Base-by-base conservation (phyloP, 2,797 vertebrate genomes). In the Pseudochaenichthys georgianus region DNA sequence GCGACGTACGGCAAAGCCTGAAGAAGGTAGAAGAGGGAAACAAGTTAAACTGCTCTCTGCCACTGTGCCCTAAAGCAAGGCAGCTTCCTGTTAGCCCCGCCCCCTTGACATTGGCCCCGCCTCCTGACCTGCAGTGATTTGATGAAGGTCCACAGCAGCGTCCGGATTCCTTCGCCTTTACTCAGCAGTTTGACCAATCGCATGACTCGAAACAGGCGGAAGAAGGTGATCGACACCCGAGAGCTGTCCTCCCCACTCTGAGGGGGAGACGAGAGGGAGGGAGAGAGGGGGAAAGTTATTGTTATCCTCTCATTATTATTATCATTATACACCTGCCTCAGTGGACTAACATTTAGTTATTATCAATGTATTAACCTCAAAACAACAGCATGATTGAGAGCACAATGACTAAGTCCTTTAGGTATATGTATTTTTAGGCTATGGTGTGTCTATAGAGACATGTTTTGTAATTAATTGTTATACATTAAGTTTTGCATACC, bases 191-290 rank as follows among this genome's bases (percentile, higher is more conserved):
- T 99, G 91, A 99, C 98, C 94, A 99, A 83, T 84, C 98, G 95
- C 98, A 99, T 99, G 76, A 99, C 98, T 81, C 98, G 96, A 93
- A 99, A 99, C 60, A 99, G 96, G 83, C 98, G 97, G 91, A 99
- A 99, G 93, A 99, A 99, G 17, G 98, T 99, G 94, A 99, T 99
- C 75, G 98, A 99, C 87, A 99, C 98, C 57, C 98, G 96, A 86
- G 97, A 97, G 75, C 96, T 97, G 93, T 99, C 98, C 84, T 99
- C 98, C 5, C 89, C 91, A 3, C 92, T 93, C 93, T 94, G 77
- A 64, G 12, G n/a, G n/a, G 2, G n/a, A 19, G 17, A 50, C 43
- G 15, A 19, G 13, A 47, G 13, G 21, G n/a, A 19, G 17, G 19
- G 48, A 4, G 47, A n/a, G 16, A 9, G 16, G 8, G 34, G 8